Evolutionary conservation across 2,113 vertebrate species (phyloP).

Genomic region (Micromys minutus): DNA sequence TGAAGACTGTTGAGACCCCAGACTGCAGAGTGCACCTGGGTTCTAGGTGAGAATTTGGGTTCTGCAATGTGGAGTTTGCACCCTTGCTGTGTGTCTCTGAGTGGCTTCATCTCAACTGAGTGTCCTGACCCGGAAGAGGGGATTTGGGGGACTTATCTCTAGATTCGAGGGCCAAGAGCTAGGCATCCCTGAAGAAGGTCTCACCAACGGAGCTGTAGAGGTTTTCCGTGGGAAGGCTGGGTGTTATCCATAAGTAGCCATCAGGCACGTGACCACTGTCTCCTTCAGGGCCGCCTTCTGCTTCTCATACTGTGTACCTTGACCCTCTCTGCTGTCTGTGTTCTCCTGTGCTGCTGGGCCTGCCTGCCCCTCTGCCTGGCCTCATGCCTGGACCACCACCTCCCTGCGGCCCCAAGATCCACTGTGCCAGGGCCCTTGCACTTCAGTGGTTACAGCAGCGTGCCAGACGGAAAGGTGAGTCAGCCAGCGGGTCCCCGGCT

Average conservation of each 20-base stretch:
- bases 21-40: background rate
- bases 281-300: constrained; percentile 80
- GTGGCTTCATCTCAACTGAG: background rate
- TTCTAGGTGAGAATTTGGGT: background rate
- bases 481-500: background rate
- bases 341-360: constrained; percentile 70
- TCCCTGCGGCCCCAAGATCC: background rate
- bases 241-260: accelerated
- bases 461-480: constrained; percentile 87
- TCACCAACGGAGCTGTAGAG: background rate
- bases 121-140: background rate
- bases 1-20: background rate
- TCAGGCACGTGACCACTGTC: accelerated
- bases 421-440: background rate
- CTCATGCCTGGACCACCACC: background rate
- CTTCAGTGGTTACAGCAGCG: constrained; percentile 84
- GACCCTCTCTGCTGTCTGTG: background rate
- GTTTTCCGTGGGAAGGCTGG: background rate
- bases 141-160: background rate
- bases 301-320: constrained; percentile 48
- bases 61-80: background rate
- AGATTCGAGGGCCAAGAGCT: background rate
- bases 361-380: constrained; percentile 61
- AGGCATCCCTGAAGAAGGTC: background rate
- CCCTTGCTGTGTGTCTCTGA: background rate